Evolutionary conservation across 2,888 invertebrate species (phyloP), one percentile per base, ranked within the genome.

Genomic region (Leistus spinibarbis): DNA sequence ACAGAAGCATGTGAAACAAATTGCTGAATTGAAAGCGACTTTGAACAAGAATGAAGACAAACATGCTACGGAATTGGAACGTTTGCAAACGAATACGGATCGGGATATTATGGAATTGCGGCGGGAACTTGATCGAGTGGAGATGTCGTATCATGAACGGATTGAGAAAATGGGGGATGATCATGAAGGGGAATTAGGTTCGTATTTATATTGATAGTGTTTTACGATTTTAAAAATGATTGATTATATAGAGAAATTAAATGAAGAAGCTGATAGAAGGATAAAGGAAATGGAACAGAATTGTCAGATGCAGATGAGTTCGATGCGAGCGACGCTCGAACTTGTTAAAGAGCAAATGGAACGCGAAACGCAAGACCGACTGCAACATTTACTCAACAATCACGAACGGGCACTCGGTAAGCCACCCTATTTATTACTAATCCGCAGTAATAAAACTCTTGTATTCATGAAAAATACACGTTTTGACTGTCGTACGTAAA

Each of bases 91-190:
- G 76, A 90, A 89, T 78, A 90, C 92, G 0, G 93, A 93, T 83
- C 88, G 90, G 84, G 91, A 92, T 81, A 86, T 91, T 64, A 85
- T 92, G 81, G 93, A 94, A 81, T 87, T 93, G 68, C 86, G 94
- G 64, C 87, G 90, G 79, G 88, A 93, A 73, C 87, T 94, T 82
- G 91, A 92, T 81, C 92, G 92, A 84, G 90, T 93, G 73, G 93
- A 93, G 81, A 91, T 92, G 84, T 88, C 88, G 5, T 92, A 94
- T 83, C 91, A 92, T 64, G 92, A 92, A 77, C 90, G 91, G 79
- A 87, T 92, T 7, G 93, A 94, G 77, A 89, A 90, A 78, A 84
- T 93, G 81, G 88, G 88, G 16, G 89, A 89, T 73, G 85, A 89
- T 78, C 91, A 92, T 82, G 90, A 91, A 78, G 87, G 86, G 77